These are phyloP conservation scores for Drosophila triauraria DNA, from an alignment of 1,140 invertebrate genomes.

Conservation along the genomic window DNA sequence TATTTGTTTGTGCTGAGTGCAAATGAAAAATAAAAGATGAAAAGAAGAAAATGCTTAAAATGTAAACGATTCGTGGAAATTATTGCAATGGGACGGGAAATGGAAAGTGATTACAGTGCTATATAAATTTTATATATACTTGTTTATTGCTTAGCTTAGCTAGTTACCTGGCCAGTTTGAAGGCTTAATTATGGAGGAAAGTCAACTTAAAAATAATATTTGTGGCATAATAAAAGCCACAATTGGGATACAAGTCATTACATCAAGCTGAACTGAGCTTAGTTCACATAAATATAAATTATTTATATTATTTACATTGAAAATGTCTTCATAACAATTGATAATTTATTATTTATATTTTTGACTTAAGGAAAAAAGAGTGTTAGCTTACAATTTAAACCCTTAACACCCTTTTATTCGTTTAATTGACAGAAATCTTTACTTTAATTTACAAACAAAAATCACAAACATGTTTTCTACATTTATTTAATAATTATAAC, in stretches of 20 bases:
- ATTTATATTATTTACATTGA: no score
- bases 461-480: no score
- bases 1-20: conserved; percentile 56
- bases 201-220: not conserved
- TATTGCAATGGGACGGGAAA: not conserved
- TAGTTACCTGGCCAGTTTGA: not conserved
- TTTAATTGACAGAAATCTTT: not conserved
- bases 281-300: no score
- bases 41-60: conserved; percentile 58
- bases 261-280: no score
- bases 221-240: not conserved
- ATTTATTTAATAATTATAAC: no score
- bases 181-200: not conserved
- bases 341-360: no score
- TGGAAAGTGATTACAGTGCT: conserved; percentile 6
- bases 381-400: no score
- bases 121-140: no score
- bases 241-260: no score
- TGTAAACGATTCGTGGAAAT: conserved; percentile 7
- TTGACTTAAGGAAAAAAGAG: no score
- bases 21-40: conserved; percentile 78
- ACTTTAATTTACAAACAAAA: not conserved
- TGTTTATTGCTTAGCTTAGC: not conserved
- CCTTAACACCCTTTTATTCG: no score
- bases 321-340: no score